Evolutionary conservation across 1,140 invertebrate species (phyloP), one percentile per base, ranked within the genome.

Genomic region (Scaptomyza graminum): DNA sequence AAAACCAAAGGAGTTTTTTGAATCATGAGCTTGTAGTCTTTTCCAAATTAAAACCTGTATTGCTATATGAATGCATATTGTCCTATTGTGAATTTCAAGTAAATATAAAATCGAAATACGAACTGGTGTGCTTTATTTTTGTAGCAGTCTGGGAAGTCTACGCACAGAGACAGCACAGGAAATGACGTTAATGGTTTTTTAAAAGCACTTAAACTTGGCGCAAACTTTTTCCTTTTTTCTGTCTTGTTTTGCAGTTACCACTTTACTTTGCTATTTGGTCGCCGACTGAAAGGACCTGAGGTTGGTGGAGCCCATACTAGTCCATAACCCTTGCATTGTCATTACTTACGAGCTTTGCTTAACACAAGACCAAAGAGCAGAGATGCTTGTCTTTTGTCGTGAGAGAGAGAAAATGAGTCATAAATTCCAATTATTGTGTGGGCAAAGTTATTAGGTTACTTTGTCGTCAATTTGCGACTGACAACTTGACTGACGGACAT

Each of bases 151-250:
- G 22, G 41, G 22, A 43, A 25, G 44, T 46, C 54, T 60, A 28
- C 67, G 56, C 67, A 78, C 56, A 75, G 56, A 71, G 61, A 71
- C 52, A 61, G 62, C 51, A 39, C 64, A 60, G 83, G 79, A 88
- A 89, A 88, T 76, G 76, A 83, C 84, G 73, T 88, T 87, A 87
- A 87, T 87, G 83, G 83, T 87, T 89, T 87, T 87, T 88, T 88
- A 87, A 87, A 87, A 87, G 83, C 83, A 87, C 83, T 87, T 89
- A 83, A 87, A 88, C 78, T 87, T 73, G 75, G 67, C 79, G 64
- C 67, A 79, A 80, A 88, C 66, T 73, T 76, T 73, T 69, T 22
- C 50, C 18, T 37, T 52, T 50, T 46, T 22, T 12, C 46, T 28
- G 25, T 5, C 43, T 61, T 34, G 31, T 34, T 8, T 34, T 34